Conservation (phyloP, 2,797 vertebrate species). For the Choloepus didactylus region DNA sequence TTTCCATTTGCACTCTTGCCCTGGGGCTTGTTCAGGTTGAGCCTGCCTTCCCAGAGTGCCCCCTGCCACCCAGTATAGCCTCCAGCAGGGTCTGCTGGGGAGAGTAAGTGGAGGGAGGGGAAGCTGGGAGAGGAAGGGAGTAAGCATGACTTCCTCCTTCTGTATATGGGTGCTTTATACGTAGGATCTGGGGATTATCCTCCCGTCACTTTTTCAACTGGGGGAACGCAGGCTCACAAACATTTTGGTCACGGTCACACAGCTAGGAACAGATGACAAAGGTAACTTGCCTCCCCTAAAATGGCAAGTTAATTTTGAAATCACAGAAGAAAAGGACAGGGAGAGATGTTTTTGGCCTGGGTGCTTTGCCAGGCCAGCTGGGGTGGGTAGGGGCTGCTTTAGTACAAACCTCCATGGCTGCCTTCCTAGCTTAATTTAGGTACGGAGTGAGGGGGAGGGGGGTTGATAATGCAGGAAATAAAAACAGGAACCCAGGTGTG, state of each 20-base stretch:
- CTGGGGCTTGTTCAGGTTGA: not conserved
- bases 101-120: not conserved
- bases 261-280: not conserved
- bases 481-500: not conserved
- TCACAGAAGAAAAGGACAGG: not conserved
- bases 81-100: not conserved
- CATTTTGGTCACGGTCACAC: not conserved
- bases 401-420: not conserved
- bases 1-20: not conserved
- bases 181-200: no score
- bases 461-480: not conserved
- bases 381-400: no score
- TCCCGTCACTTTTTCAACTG: not conserved
- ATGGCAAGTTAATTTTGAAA: conserved; percentile 8
- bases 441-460: no score
- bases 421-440: not conserved
- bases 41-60: no score
- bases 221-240: not conserved
- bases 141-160: accelerated
- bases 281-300: not conserved
- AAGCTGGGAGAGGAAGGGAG: not conserved
- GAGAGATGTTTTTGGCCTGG: not conserved
- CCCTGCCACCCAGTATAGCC: accelerated
- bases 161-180: not conserved
- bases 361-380: accelerated